Conservation (phyloP, 2,888 invertebrate genomes). For the Chelonus formosanus region DNA sequence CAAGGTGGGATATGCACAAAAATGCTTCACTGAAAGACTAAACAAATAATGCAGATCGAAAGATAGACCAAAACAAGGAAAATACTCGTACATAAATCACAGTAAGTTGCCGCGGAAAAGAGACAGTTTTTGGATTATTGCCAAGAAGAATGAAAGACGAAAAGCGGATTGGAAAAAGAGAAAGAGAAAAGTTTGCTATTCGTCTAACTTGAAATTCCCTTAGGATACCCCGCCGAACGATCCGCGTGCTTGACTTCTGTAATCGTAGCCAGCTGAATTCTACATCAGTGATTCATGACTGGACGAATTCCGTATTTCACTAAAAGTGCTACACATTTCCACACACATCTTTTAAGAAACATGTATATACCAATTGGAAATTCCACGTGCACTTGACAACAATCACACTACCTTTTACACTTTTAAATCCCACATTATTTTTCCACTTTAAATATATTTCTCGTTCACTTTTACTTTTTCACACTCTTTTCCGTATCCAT, state of each 20-base stretch:
- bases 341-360: too few species aligned
- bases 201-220: conserved; percentile 21
- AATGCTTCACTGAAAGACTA: conserved; percentile 24
- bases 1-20: conserved; percentile 30
- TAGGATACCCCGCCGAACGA: background rate
- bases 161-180: conserved; percentile 25
- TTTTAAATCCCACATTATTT: too few species aligned
- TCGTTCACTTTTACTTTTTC: too few species aligned
- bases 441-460: too few species aligned
- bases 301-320: background rate
- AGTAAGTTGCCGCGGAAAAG: conserved; percentile 23
- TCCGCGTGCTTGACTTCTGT: conserved; percentile 13
- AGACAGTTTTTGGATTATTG: conserved; percentile 39
- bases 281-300: conserved; percentile 17
- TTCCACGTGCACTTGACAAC: too few species aligned
- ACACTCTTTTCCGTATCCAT: too few species aligned
- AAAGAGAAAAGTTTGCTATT: conserved; percentile 17
- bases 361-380: too few species aligned
- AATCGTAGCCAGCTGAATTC: conserved; percentile 20
- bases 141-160: conserved; percentile 29
- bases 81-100: conserved; percentile 37
- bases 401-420: too few species aligned
- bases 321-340: background rate
- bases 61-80: conserved; percentile 14
- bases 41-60: conserved; percentile 3